A percentile compares a stretch with the other conserved stretches of the same genome.
Conservation (phyloP, 2,797 vertebrate species). For the Malacoctenus gilli region DNA sequence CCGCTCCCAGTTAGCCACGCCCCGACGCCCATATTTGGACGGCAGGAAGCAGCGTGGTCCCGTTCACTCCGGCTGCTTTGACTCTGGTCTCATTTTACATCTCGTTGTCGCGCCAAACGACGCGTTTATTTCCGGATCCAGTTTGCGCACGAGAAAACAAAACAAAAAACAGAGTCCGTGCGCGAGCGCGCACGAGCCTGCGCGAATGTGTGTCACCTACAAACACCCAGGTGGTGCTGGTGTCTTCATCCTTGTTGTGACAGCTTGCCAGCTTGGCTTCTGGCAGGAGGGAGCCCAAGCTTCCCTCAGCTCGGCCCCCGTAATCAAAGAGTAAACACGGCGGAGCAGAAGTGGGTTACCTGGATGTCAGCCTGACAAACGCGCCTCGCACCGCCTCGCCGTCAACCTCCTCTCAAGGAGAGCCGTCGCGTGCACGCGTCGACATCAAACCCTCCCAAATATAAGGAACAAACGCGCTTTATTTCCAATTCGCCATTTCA, state of each 20-base stretch:
- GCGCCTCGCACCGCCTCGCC: slow-evolving; percentile 41
- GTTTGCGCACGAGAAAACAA: slow-evolving; percentile 5
- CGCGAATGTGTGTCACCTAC: slow-evolving; percentile 30
- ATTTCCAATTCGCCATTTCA: slow-evolving; percentile 39
- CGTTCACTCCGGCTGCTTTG: too few relatives aligned
- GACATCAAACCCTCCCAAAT: slow-evolving; percentile 53
- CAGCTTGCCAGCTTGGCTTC: slow-evolving; percentile 73
- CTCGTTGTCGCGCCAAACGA: too few relatives aligned
- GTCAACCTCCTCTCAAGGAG: slow-evolving; percentile 31
- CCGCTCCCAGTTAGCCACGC: too few relatives aligned
- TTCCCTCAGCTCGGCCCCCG: slow-evolving; percentile 71
- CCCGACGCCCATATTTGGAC: too few relatives aligned
- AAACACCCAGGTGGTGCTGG: slow-evolving; percentile 67
- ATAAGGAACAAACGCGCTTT: slow-evolving; percentile 39
- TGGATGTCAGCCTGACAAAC: slow-evolving; percentile 77
- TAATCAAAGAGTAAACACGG: slow-evolving; percentile 78
- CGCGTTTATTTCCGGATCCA: slow-evolving; percentile 13
- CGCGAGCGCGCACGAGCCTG: slow-evolving; percentile 17
- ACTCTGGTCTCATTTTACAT: too few relatives aligned
- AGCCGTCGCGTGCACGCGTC: slow-evolving; percentile 34
- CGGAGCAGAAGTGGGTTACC: slow-evolving; percentile 79
- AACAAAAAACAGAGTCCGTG: slow-evolving; percentile 6
- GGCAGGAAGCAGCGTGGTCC: too few relatives aligned
- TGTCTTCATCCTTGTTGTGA: slow-evolving; percentile 74
- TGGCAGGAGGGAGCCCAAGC: slow-evolving; percentile 72